Conservation (phyloP, 2,797 vertebrate species). For the Tauraco hartlaubi region DNA sequence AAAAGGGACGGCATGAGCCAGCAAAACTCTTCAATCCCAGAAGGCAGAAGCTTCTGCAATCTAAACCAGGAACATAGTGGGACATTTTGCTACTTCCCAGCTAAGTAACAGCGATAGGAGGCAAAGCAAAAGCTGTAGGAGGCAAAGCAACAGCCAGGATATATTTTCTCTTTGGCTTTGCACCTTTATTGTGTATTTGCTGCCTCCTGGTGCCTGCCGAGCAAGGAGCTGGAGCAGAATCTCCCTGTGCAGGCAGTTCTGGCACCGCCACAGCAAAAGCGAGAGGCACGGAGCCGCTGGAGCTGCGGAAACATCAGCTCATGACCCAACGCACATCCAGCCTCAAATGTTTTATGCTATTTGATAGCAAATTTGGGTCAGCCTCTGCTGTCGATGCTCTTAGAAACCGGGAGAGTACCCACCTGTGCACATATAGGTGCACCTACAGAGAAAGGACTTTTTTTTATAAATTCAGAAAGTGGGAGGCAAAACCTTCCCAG, state of each 20-base stretch:
- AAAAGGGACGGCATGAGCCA: fast-evolving
- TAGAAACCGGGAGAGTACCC: background rate
- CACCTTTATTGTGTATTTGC: constrained; percentile 35
- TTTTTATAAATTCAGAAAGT: background rate
- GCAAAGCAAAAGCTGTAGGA: background rate
- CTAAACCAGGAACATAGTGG: background rate
- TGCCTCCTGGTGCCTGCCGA: constrained; percentile 55
- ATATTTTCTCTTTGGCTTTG: background rate
- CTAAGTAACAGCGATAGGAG: background rate
- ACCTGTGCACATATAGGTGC: background rate
- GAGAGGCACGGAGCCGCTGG: fast-evolving
- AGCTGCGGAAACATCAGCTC: background rate
- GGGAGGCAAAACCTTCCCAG: background rate
- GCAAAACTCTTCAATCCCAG: background rate
- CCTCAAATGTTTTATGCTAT: background rate
- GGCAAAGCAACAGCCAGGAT: background rate
- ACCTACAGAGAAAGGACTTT: background rate
- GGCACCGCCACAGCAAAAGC: fast-evolving
- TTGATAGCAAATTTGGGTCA: background rate
- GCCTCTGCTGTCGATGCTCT: background rate
- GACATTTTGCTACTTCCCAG: background rate
- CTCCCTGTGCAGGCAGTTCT: background rate
- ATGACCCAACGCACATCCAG: fast-evolving
- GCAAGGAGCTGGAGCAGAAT: background rate
- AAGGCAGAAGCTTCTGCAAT: background rate